Percentiles rank a stretch among this genome's conserved stretches.
Conservation (phyloP, 2,797 vertebrate species). For the Choloepus didactylus region DNA sequence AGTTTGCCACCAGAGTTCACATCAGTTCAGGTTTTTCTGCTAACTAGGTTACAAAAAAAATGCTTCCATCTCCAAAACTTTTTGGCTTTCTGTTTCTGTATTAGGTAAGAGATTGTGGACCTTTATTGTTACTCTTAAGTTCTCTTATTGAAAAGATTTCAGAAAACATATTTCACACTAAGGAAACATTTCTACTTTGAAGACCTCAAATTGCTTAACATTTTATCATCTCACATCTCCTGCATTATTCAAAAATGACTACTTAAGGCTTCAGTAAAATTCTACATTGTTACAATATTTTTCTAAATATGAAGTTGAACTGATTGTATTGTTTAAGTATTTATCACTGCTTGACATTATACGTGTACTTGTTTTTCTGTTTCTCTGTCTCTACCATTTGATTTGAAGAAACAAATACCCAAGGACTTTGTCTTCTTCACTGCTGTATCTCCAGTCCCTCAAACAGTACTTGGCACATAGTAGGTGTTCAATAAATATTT, state of each 20-base stretch:
- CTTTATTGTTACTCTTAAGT: not conserved
- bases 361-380: conserved; percentile 8
- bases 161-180: conserved; percentile 55
- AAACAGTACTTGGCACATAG: not conserved
- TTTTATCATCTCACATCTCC: conserved; percentile 24
- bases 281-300: conserved; percentile 37
- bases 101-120: not conserved
- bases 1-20: not conserved
- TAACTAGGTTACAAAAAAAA: not conserved
- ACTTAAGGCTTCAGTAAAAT: conserved; percentile 6
- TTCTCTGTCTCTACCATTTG: conserved; percentile 9
- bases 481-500: not conserved
- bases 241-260: conserved; percentile 37
- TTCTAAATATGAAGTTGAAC: conserved; percentile 54
- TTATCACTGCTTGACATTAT: conserved; percentile 1
- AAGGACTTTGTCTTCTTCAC: not conserved
- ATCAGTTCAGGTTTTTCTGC: conserved; percentile 28
- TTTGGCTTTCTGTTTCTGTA: not conserved
- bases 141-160: conserved; percentile 16
- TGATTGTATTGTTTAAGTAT: not conserved
- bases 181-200: conserved; percentile 42
- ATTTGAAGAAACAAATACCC: conserved; percentile 34
- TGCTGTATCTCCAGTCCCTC: not conserved
- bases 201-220: conserved; percentile 29
- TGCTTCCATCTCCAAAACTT: not conserved